Evolutionary conservation across 2,888 invertebrate genomes (phyloP).

Genomic region (Fragum whitleyi): DNA sequence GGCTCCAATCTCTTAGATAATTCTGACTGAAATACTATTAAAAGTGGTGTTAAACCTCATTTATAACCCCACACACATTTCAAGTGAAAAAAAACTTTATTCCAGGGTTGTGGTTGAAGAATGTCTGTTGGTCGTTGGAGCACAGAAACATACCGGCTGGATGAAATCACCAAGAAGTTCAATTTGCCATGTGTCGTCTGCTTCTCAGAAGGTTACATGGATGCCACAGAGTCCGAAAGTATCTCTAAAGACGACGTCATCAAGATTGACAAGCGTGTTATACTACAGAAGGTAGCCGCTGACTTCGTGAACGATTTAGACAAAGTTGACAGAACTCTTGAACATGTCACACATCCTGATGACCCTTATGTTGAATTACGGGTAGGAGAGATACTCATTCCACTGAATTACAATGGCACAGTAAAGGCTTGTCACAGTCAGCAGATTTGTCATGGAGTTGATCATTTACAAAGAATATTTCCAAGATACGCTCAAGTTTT

Average conservation of each 20-base stretch:
- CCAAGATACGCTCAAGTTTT: conserved; percentile 49
- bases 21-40: too few species aligned
- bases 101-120: not conserved
- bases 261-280: conserved; percentile 42
- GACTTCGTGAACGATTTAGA: conserved; percentile 29
- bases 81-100: too few species aligned
- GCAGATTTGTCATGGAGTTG: conserved; percentile 33
- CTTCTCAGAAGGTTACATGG: conserved; percentile 46
- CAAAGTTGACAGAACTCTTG: not conserved
- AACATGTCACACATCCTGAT: not conserved
- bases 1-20: too few species aligned
- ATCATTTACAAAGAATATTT: conserved; percentile 23
- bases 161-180: conserved; percentile 39
- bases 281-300: conserved; percentile 48
- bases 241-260: conserved; percentile 52
- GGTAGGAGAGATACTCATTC: conserved; percentile 44
- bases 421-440: conserved; percentile 26
- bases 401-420: conserved; percentile 43
- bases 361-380: conserved; percentile 24
- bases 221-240: conserved; percentile 45
- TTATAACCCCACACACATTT: too few species aligned
- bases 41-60: too few species aligned
- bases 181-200: conserved; percentile 45
- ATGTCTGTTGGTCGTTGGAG: conserved; percentile 39
- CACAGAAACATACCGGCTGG: conserved; percentile 44